Conservation (phyloP, 2,888 invertebrate genomes). For the Lathronympha strigana region DNA sequence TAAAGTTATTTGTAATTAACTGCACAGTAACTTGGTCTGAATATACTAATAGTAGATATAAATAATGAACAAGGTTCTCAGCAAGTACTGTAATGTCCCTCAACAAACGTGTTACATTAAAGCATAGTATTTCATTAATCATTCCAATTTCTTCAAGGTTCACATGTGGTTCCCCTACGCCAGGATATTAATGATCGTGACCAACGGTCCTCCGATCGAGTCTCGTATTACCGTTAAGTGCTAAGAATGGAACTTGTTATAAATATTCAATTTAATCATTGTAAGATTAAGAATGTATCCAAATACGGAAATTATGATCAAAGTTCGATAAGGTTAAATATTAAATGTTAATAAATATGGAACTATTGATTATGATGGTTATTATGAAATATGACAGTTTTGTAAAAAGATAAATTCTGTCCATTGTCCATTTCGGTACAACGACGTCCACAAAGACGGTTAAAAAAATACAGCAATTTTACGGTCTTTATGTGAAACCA, state of each 20-base stretch:
- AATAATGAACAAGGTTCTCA: background rate
- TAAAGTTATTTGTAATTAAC: too few relatives aligned
- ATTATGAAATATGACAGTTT: background rate
- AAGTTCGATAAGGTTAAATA: constrained; percentile 7
- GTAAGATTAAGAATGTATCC: constrained; percentile 21
- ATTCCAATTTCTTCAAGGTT: constrained; percentile 34
- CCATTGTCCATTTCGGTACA: background rate
- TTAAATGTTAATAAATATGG: constrained; percentile 1
- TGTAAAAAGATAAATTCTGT: background rate
- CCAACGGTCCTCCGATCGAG: constrained; percentile 36
- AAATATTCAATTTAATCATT: constrained; percentile 41
- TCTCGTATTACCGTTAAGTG: constrained; percentile 35
- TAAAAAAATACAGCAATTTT: background rate
- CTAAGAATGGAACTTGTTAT: constrained; percentile 39
- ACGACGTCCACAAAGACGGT: background rate
- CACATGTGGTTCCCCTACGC: constrained; percentile 35
- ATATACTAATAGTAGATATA: constrained; percentile 2
- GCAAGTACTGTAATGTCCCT: background rate
- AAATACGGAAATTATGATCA: constrained; percentile 15
- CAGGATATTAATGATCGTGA: constrained; percentile 38
- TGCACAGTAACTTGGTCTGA: too few relatives aligned
- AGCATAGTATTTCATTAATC: constrained; percentile 36
- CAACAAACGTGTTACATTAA: constrained; percentile 26
- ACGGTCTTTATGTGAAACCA: background rate
- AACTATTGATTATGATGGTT: background rate